Percentiles rank a stretch among this genome's conserved stretches.
phyloP scores from a whole-genome alignment of 1,140 invertebrate species.

The Glossosoma conforme region DNA sequence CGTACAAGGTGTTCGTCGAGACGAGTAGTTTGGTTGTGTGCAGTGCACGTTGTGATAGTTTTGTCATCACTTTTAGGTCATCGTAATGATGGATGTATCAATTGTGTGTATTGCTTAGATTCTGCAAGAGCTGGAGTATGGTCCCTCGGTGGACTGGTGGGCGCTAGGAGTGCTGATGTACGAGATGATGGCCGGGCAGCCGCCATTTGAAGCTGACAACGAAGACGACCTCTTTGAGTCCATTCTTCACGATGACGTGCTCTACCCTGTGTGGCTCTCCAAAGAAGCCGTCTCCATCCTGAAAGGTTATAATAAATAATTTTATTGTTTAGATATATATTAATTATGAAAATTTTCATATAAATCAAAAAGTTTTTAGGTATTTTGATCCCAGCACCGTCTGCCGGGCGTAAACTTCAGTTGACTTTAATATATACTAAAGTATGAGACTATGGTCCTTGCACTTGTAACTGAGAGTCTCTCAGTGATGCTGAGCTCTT shows the following conservation, averaged over 20 bases:
- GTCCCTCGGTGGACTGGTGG: slow-evolving; percentile 98
- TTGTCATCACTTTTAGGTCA: no score
- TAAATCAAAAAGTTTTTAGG: not conserved
- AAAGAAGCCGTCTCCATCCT: slow-evolving; percentile 96
- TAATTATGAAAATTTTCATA: not conserved
- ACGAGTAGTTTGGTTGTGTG: no score
- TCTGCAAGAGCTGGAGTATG: slow-evolving; percentile 95
- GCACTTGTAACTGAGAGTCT: no score
- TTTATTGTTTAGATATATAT: slow-evolving; percentile 5
- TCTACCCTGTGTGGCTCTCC: slow-evolving; percentile 96
- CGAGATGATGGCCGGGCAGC: slow-evolving; percentile 99
- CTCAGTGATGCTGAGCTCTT: not conserved
- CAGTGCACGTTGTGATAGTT: no score
- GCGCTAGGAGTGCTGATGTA: slow-evolving; percentile 98
- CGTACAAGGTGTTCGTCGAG: no score
- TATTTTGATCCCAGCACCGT: no score
- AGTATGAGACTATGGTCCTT: no score
- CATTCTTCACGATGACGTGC: slow-evolving; percentile 96
- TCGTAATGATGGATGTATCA: no score
- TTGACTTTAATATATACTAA: no score
- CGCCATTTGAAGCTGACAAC: slow-evolving; percentile 98
- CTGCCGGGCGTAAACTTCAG: no score
- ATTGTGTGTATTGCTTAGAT: slow-evolving; percentile 38
- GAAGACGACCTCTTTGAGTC: slow-evolving; percentile 99
- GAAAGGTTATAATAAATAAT: slow-evolving; percentile 62